Conservation (phyloP, 2,888 invertebrate genomes). For the Onthophagus sagittarius region DNA sequence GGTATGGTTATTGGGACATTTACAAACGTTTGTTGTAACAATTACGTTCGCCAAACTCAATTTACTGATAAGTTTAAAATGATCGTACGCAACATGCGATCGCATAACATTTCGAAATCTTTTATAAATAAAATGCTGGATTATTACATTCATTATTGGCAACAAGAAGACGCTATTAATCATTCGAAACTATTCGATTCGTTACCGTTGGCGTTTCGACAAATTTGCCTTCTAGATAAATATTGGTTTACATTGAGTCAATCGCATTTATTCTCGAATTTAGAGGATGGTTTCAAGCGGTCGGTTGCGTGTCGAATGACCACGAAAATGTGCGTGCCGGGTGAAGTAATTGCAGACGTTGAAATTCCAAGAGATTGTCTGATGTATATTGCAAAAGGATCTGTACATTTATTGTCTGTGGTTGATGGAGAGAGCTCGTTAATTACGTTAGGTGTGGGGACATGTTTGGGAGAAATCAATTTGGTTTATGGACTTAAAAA, state of each 20-base stretch:
- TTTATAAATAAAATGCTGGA: conserved; percentile 16
- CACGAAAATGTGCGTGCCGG: conserved; percentile 24
- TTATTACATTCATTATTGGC: conserved; percentile 21
- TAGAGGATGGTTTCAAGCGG: conserved; percentile 26
- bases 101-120: conserved; percentile 17
- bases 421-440: conserved; percentile 55
- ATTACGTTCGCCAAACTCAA: conserved; percentile 18
- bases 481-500: conserved; percentile 49
- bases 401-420: conserved; percentile 51
- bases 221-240: conserved; percentile 25
- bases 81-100: conserved; percentile 18
- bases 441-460: conserved; percentile 52
- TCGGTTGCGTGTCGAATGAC: conserved; percentile 23
- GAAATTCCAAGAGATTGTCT: conserved; percentile 17
- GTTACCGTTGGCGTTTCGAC: conserved; percentile 21
- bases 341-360: conserved; percentile 20
- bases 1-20: conserved; percentile 19
- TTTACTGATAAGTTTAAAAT: conserved; percentile 21
- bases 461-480: conserved; percentile 53
- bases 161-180: conserved; percentile 17
- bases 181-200: conserved; percentile 17
- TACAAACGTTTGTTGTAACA: conserved; percentile 16
- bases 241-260: conserved; percentile 28
- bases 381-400: conserved; percentile 52
- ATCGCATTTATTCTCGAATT: conserved; percentile 21